phyloP scores from a whole-genome alignment of 2,113 vertebrate genomes.

The Catharus fuscescens region DNA sequence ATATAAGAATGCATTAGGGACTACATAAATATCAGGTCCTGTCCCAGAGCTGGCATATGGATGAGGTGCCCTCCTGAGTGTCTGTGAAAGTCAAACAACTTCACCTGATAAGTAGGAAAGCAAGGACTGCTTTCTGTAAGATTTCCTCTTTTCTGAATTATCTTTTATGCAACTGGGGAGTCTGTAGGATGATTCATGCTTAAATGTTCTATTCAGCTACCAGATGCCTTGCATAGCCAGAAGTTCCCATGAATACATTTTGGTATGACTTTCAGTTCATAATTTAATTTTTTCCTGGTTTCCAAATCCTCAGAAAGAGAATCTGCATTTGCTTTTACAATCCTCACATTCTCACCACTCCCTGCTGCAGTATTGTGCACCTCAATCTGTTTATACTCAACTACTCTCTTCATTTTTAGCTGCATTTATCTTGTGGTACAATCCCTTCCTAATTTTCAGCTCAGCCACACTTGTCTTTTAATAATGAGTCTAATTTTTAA shows the following conservation, averaged over 20 bases:
- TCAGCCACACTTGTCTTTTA: background rate
- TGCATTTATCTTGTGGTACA: background rate
- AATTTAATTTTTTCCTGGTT: conserved; percentile 6
- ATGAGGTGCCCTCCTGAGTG: background rate
- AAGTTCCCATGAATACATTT: conserved; percentile 3
- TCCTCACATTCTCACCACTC: background rate
- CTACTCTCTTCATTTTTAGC: background rate
- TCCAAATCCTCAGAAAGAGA: conserved; percentile 3
- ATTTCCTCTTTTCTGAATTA: background rate
- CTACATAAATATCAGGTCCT: background rate
- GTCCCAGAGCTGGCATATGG: background rate
- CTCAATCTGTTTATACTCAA: conserved; percentile 13
- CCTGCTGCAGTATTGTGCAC: background rate
- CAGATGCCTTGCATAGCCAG: background rate
- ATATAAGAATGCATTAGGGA: background rate
- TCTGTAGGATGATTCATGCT: conserved; percentile 1
- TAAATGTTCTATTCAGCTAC: conserved; percentile 17
- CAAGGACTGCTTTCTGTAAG: background rate
- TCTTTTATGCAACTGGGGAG: background rate
- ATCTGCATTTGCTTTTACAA: background rate
- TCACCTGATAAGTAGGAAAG: background rate
- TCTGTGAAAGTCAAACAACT: background rate
- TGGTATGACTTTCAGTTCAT: background rate
- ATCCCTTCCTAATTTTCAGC: conserved; percentile 18
- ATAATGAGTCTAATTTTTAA: background rate